Base-by-base conservation (phyloP, 92 coral and sea anemone species). In the Palythoa heliodiscus region DNA sequence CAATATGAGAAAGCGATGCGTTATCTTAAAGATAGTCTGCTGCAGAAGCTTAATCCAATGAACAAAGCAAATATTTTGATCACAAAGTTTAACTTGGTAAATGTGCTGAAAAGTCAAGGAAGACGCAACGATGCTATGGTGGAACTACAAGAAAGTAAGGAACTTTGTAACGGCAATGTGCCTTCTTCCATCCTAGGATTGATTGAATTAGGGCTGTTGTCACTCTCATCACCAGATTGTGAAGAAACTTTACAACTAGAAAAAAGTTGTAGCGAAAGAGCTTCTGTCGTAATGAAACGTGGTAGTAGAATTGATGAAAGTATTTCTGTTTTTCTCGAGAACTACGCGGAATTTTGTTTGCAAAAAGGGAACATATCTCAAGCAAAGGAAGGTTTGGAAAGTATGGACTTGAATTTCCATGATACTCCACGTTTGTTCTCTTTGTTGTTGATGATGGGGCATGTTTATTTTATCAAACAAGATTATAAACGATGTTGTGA, bases 381-480 rank as follows among this genome's bases (percentile, higher is more conserved):
- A 77, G 70, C 69, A 77, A 77, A 60, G 68, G 8, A 11, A 54
- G 24, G 17, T 43, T 29, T 77, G 67, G 43, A 54, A 22, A 77
- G n/a, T 55, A 57, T 55, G 16, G 10, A 5, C 25, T 54, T 53
- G 7, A 52, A 54, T 54, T 68, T 22, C 16, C 25, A 0, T 13
- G 67, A 77, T 19, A 61, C 54, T 22, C 82, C 70, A 14, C 39
- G 19, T 16, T 37, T 77, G 52, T 1, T 53, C 0, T 29, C 69
- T 6, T 77, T 77, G 67, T 14, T 29, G 11, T 16, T 57, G 23
- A 77, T 57, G 12, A 15, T 77, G 13, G 68, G 69, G 11, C n/a
- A 52, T 57, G 52, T 77, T 9, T 60, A 25, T 57, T 77, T 37
- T 25, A 57, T 14, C 3, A 16, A 54, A 57, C 68, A 58, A 52